Evolutionary conservation across 2,888 invertebrate species (phyloP).

Genomic region (Aporophyla nigra): DNA sequence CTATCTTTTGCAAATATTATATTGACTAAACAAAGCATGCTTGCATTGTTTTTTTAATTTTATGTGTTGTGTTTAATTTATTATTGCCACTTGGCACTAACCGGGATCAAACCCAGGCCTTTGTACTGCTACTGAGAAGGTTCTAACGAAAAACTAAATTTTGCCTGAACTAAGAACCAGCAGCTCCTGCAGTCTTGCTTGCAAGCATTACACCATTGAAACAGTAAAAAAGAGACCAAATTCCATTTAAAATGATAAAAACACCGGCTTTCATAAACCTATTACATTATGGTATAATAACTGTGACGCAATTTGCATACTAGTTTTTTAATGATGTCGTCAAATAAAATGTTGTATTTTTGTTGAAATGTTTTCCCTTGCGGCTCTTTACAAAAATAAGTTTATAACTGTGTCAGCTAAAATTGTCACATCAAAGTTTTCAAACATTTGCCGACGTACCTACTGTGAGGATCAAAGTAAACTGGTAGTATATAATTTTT

Average conservation of each 20-base stretch:
- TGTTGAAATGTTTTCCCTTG: slow-evolving; percentile 18
- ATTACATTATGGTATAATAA: background rate
- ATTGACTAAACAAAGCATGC: no score
- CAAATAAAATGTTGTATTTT: slow-evolving; percentile 6
- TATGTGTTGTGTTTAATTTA: no score
- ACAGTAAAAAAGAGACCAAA: background rate
- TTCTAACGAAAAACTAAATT: no score
- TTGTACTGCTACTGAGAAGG: background rate
- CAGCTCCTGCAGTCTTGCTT: background rate
- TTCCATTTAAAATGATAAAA: background rate
- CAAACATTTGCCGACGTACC: slow-evolving; percentile 32
- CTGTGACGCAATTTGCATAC: slow-evolving; percentile 17
- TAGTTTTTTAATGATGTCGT: slow-evolving; percentile 42
- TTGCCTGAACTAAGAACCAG: background rate
- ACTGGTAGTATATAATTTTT: slow-evolving; percentile 16
- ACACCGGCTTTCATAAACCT: background rate
- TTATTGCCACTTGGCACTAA: background rate
- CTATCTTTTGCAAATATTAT: no score
- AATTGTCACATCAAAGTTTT: slow-evolving; percentile 42
- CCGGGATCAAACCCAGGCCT: no score
- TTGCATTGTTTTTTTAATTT: no score
- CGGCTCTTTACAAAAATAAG: slow-evolving; percentile 8
- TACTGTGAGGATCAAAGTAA: slow-evolving; percentile 21
- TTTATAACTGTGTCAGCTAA: slow-evolving; percentile 34
- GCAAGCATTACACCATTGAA: background rate